Evolutionary conservation across 2,113 vertebrate genomes (phyloP), one percentile per base, ranked within the genome.

Genomic region (Lamprotornis superbus): DNA sequence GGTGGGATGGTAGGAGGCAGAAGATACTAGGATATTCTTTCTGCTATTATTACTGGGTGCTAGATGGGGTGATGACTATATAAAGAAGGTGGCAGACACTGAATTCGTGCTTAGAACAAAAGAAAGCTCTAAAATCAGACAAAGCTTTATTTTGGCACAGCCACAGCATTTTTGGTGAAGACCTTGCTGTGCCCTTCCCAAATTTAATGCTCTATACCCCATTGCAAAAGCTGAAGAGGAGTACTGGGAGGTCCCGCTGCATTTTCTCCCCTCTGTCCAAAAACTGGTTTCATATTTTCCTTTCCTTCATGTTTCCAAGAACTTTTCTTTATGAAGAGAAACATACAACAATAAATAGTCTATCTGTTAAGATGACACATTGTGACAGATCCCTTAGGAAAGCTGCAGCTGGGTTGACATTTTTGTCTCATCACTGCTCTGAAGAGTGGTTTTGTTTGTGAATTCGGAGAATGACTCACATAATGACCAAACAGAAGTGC

Each of bases 401-500:
- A 80, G 56, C 75, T 92, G 88, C 47, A 86, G 52, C 47, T 92
- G 71, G 79, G 67, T 83, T 93, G 90, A 88, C 53, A 78, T 74
- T 87, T 90, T 88, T 95, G 79, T 88, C 71, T 93, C 60, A 52
- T 94, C 85, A 28, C 25, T 63, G 42, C 75, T 90, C 78, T 93
- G 75, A 87, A 95, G 84, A 83, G 87, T 79, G 63, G 39, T 63
- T 93, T 93, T 95, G 67, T 81, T 94, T 95, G 87, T 90, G 85
- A 71, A 67, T 95, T 74, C 9, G 1, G 87, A 83, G 68, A 88
- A 74, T 64, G 52, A 88, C 44, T 94, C 83, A 67, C 53, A n/a
- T 74, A 77, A 93, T 86, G 87, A 81, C 56, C 71, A 75, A 86
- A 55, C 14, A 44, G 35, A 92, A 86, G 18, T 47, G n/a, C 35